Evolutionary conservation across 1,140 invertebrate genomes (phyloP), one percentile per base, ranked within the genome.

Genomic region (Platyura marginata): DNA sequence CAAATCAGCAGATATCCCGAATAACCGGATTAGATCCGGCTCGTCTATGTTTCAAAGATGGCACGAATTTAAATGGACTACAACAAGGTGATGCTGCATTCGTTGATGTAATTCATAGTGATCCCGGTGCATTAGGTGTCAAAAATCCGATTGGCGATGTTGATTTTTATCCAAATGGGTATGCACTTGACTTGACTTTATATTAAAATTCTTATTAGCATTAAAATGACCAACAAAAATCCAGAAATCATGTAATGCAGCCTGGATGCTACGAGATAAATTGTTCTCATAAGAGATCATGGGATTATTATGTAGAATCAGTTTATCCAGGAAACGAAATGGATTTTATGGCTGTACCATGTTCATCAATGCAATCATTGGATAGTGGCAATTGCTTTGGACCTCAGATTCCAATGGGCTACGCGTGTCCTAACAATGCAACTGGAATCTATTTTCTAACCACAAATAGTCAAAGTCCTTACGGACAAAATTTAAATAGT

Each of bases 11-110:
- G 0, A 16, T 70, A 3, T 55, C 59, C 0, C 56, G 62, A 9
- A 79, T 83, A 11, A 75, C 74, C 1, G 79, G 71, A 0, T 52
- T 86, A 44, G 81, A 86, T 61, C 77, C 80, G 8, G 81, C 81
- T 1, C 69, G 72, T 33, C 79, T 79, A 0, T 58, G 58, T 42
- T 84, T 81, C 49, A 70, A 66, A 33, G 58, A 68, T 23, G 58
- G 59, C 18, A 55, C 59, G 37, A 36, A 42, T 0, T 44, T 69
- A 2, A 64, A 72, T 9, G 66, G 77, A 3, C 46, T 77, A 11
- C 53, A 64, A 49, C 49, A 53, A 4, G 55, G 47, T 22, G 73
- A 75, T 54, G 74, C 72, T 2, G 49, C 52, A 9, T 75, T 73
- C 41, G 66, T 77, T 0, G 81, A 85, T 49, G 68, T 80, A 0